Percentiles rank a stretch among this genome's conserved stretches.
Evolutionary conservation across 2,888 invertebrate species (phyloP).

Genomic region (Tuberolachnus salignus): DNA sequence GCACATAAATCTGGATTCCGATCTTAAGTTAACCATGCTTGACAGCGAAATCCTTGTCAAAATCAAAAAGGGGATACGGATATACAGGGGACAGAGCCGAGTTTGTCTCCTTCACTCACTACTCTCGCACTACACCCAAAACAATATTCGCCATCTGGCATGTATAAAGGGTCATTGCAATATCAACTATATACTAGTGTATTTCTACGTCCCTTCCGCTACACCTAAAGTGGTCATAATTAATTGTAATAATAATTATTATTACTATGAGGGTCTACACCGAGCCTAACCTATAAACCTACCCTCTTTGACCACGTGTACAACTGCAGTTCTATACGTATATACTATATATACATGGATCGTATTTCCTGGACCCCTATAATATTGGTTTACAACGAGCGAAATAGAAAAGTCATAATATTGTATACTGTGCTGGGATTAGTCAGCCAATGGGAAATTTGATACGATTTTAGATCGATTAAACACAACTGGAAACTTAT

Average conservation of each 20-base stretch:
- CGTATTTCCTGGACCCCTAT: background rate
- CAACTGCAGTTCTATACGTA: too few species aligned
- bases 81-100: background rate
- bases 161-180: conserved; percentile 53
- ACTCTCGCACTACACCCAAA: conserved; percentile 27
- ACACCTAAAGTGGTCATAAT: conserved; percentile 38
- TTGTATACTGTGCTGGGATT: background rate
- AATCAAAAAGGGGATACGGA: conserved; percentile 55
- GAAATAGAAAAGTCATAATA: background rate
- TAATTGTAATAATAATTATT: conserved; percentile 48
- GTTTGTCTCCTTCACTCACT: background rate
- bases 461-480: too few species aligned
- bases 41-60: conserved; percentile 55
- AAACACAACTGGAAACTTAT: too few species aligned
- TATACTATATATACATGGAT: background rate
- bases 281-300: conserved; percentile 6
- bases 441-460: background rate
- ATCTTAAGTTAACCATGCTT: conserved; percentile 54
- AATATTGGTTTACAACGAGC: background rate
- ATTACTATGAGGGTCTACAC: conserved; percentile 35
- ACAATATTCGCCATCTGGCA: conserved; percentile 55
- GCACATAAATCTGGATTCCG: conserved; percentile 52
- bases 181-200: conserved; percentile 32
- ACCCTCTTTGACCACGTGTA: background rate
- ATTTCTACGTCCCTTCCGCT: conserved; percentile 16